phyloP scores from a whole-genome alignment of 2,797 vertebrate genomes.

The Sebastes hopkinsi region DNA sequence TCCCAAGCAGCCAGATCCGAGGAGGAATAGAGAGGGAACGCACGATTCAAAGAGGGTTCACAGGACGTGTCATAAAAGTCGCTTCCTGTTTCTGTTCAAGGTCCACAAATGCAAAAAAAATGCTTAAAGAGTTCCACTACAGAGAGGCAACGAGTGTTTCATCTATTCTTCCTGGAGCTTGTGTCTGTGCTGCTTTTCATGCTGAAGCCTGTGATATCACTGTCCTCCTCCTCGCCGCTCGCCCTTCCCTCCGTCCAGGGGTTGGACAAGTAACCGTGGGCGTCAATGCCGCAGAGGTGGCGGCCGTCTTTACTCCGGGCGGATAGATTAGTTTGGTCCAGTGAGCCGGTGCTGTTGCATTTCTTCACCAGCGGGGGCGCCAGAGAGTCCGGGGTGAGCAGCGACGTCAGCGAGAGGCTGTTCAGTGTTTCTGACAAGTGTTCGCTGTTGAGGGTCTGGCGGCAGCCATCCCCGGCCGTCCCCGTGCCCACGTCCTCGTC shows the following conservation, averaged over 20 bases:
- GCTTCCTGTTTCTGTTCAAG: slow-evolving; percentile 52
- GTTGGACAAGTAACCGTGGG: slow-evolving; percentile 80
- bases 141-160: slow-evolving; percentile 69
- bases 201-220: slow-evolving; percentile 46
- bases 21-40: slow-evolving; percentile 40
- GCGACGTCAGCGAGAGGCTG: slow-evolving; percentile 92
- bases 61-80: slow-evolving; percentile 42
- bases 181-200: slow-evolving; percentile 63
- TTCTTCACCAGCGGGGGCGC: slow-evolving; percentile 82
- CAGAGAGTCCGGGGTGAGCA: slow-evolving; percentile 81
- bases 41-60: slow-evolving; percentile 50
- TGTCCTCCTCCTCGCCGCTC: slow-evolving; percentile 39
- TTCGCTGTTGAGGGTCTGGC: slow-evolving; percentile 83
- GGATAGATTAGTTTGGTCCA: slow-evolving; percentile 64
- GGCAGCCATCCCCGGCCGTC: slow-evolving; percentile 39
- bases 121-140: slow-evolving; percentile 23
- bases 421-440: slow-evolving; percentile 89
- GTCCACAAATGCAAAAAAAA: slow-evolving; percentile 45
- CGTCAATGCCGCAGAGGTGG: slow-evolving; percentile 78
- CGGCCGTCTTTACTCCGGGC: slow-evolving; percentile 72
- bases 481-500: slow-evolving; percentile 82
- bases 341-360: slow-evolving; percentile 92
- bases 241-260: slow-evolving; percentile 62
- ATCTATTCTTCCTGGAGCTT: slow-evolving; percentile 81
- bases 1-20: slow-evolving; percentile 32